Evolutionary conservation across 2,888 invertebrate genomes (phyloP), one percentile per base, ranked within the genome.

Genomic region (Apoda limacodes): DNA sequence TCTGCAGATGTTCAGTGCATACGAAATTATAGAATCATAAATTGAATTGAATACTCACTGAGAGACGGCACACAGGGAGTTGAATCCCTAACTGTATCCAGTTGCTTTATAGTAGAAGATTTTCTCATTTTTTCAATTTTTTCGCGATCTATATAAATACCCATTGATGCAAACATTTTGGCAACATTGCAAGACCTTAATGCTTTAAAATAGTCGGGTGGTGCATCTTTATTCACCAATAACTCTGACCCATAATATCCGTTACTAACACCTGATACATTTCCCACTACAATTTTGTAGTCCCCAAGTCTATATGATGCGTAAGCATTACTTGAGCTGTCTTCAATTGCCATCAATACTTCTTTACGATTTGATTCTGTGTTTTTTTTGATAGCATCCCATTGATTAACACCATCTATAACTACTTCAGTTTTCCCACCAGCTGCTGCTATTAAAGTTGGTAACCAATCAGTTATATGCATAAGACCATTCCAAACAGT

Each of bases 391-490:
- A 90, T 71, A 9, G 86, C 75, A 2, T 85, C 80, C 89, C 89
- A 90, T 50, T 88, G 83, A 53, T 88, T 85, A 5, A 87, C 61
- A 9, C 90, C 89, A 44, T 90, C 89, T 4, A 89, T 66, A 24
- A 71, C 65, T 4, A 60, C 60, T 13, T 41, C 45, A 1, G 66
- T 21, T 25, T 39, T 38, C 1, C 65, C 68, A 13, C 80, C 75
- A 2, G 65, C 72, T 3, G 78, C 80, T 0, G 69, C 52, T 23
- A 74, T 53, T 5, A 88, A 62, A 0, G 95, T 94, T 0, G 95
- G 93, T 21, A 94, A 57, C 89, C 92, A 92, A 61, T 95, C 95
- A 3, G 86, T 85, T 7, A 94, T 85, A 53, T 93, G 93, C 56
- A 94, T 85, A 28, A 92, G 68, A 2, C 76, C 78, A 13, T 62